Percentiles rank a stretch among this genome's conserved stretches.
These are phyloP conservation scores for Suricata suricatta DNA, from an alignment of 2,113 vertebrate species.

Conservation along the genomic window DNA sequence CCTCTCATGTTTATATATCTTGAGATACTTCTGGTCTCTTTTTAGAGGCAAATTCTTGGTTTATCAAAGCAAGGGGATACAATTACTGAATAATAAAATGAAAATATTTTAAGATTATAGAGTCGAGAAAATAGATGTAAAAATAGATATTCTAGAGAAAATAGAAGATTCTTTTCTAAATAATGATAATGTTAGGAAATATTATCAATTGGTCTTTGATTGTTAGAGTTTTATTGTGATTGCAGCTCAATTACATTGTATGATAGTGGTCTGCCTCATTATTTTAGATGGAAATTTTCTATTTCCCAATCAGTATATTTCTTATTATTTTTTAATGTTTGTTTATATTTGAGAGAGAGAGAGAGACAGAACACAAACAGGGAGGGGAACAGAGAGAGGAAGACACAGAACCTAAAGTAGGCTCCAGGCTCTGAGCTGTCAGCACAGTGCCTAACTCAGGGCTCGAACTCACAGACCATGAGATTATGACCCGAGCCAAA, in stretches of 20 bases:
- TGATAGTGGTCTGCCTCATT: not conserved
- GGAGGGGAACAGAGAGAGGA: no score
- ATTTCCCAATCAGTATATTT: not conserved
- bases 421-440: no score
- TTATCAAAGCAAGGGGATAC: not conserved
- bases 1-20: not conserved
- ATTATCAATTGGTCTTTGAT: constrained; percentile 21
- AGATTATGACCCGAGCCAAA: no score
- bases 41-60: not conserved
- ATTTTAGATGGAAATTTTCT: not conserved
- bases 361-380: no score
- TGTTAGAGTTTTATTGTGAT: not conserved
- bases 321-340: not conserved
- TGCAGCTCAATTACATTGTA: not conserved
- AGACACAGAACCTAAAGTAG: no score
- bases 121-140: not conserved
- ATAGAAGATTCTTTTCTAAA: constrained; percentile 38
- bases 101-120: constrained; percentile 30
- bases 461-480: no score
- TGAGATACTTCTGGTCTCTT: not conserved
- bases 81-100: constrained; percentile 49
- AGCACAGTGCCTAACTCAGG: no score
- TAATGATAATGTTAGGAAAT: not conserved
- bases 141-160: constrained; percentile 41
- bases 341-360: no score